Conservation (phyloP, 2,797 vertebrate species). For the Peromyscus eremicus region DNA sequence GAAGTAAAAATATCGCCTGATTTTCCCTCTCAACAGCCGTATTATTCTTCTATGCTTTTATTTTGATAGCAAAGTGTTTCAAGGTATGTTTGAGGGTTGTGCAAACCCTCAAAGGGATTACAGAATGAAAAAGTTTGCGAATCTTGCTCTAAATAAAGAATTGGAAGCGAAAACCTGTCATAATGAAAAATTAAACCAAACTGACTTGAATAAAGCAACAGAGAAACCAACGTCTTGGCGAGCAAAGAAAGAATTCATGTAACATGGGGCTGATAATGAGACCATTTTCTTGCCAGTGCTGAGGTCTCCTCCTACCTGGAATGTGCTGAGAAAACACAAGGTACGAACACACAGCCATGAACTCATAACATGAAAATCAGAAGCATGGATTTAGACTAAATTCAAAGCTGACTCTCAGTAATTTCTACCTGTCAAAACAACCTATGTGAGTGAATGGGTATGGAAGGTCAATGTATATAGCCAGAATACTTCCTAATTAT, state of each 20-base stretch:
- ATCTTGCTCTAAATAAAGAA: conserved; percentile 78
- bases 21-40: neutral
- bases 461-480: neutral
- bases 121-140: conserved; percentile 68
- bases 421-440: neutral
- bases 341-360: neutral
- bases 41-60: conserved; percentile 62
- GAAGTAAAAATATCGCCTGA: conserved; percentile 7
- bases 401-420: conserved; percentile 8
- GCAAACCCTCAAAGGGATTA: conserved; percentile 74
- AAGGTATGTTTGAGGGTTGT: conserved; percentile 70
- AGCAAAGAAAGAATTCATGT: conserved; percentile 21
- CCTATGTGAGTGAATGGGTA: neutral
- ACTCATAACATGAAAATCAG: neutral
- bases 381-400: conserved; percentile 43
- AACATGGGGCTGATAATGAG: conserved; percentile 18
- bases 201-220: conserved; percentile 67
- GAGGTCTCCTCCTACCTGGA: conserved; percentile 30
- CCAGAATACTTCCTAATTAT: neutral
- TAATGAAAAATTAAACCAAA: conserved; percentile 81
- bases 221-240: conserved; percentile 4
- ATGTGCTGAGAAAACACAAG: neutral
- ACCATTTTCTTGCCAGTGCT: conserved; percentile 22
- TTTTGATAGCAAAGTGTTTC: conserved; percentile 72
- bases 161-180: conserved; percentile 72